Conservation (phyloP, 2,113 vertebrate species). For the Heterotis niloticus region DNA sequence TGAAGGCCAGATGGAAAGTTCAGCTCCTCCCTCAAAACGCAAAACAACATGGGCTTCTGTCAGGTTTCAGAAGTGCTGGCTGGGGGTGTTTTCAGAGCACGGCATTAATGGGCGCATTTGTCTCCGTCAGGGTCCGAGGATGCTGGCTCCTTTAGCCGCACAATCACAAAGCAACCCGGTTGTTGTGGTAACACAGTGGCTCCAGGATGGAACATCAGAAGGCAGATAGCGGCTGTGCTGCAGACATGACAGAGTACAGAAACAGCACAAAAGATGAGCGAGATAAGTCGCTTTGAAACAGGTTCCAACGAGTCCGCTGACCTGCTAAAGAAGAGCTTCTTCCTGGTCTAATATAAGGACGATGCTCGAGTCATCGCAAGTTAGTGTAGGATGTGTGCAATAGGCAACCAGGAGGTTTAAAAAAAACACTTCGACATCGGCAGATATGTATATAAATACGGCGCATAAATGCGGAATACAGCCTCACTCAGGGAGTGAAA, state of each 20-base stretch:
- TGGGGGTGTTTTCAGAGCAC: conserved; percentile 14
- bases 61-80: background rate
- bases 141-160: background rate
- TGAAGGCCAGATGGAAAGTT: background rate
- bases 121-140: conserved; percentile 8
- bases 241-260: background rate
- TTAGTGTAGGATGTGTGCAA: too few species aligned
- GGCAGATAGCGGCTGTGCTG: background rate
- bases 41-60: background rate
- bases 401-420: too few species aligned
- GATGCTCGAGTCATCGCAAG: too few species aligned
- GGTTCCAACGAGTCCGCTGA: too few species aligned
- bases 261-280: background rate
- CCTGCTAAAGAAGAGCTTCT: too few species aligned
- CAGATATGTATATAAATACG: too few species aligned
- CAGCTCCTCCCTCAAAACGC: background rate
- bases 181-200: background rate
- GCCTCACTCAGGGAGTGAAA: too few species aligned
- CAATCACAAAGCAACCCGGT: background rate
- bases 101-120: background rate
- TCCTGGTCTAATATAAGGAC: too few species aligned
- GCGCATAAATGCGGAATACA: too few species aligned
- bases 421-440: too few species aligned
- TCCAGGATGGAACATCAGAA: background rate
- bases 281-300: background rate